Percentiles rank a stretch among this genome's conserved stretches.
Evolutionary conservation across 1,140 invertebrate genomes (phyloP).

Genomic region (Globodera ellingtonae): DNA sequence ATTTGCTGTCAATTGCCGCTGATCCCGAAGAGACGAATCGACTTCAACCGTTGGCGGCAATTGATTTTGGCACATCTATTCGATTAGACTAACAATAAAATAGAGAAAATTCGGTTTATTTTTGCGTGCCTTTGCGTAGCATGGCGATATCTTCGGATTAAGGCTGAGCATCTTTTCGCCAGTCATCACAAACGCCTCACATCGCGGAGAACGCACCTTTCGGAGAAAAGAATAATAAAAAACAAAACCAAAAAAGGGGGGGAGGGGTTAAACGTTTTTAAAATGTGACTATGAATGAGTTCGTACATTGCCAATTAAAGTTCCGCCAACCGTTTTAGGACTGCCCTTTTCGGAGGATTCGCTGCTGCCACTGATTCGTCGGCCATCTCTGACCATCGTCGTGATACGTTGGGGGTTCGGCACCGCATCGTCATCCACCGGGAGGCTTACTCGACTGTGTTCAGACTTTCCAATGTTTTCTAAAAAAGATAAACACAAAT

Average conservation of each 20-base stretch:
- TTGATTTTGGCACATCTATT: conserved; percentile 48
- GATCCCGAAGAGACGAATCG: conserved; percentile 19
- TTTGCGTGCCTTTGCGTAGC: conserved; percentile 57
- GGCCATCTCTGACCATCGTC: background rate
- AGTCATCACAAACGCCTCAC: conserved; percentile 96
- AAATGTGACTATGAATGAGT: no score
- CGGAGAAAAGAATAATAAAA: background rate
- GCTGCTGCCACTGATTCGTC: background rate
- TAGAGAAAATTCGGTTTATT: background rate
- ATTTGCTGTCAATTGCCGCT: conserved; percentile 16
- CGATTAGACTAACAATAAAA: conserved; percentile 2
- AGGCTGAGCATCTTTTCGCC: conserved; percentile 89
- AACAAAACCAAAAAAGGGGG: no score
- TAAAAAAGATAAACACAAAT: background rate
- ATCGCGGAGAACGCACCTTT: conserved; percentile 66
- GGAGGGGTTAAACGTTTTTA: no score
- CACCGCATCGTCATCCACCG: background rate
- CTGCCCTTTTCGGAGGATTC: background rate
- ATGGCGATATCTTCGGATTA: conserved; percentile 70
- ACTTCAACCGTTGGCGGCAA: conserved; percentile 54
- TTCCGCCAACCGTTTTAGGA: background rate
- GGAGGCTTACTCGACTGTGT: background rate
- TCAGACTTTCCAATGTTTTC: background rate
- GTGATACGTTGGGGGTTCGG: background rate
- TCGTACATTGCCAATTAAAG: no score